phyloP scores from a whole-genome alignment of 2,113 vertebrate genomes.

The Ceratotherium simum region DNA sequence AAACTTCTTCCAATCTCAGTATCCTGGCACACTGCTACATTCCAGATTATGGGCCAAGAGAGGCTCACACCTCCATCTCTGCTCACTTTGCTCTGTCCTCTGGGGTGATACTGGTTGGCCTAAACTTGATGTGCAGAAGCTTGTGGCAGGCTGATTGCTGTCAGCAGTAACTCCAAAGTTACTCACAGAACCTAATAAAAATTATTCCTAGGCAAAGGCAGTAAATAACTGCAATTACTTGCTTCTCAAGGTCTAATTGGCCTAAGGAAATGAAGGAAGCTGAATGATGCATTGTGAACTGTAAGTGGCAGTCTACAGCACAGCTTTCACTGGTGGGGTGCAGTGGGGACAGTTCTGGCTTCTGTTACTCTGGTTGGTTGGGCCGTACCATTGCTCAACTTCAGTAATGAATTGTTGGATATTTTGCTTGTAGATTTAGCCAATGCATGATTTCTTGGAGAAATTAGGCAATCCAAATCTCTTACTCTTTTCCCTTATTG shows the following conservation, averaged over 20 bases:
- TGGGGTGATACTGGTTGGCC: background rate
- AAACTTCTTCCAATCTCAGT: background rate
- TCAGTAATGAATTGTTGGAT: too few relatives aligned
- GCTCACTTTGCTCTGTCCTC: background rate
- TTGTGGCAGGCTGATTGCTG: accelerated
- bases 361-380: background rate
- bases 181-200: background rate
- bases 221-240: background rate
- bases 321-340: background rate
- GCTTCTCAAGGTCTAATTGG: background rate
- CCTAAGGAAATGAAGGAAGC: background rate
- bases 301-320: background rate
- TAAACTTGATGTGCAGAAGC: too few relatives aligned
- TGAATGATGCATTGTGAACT: background rate
- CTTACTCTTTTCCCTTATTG: background rate
- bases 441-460: background rate
- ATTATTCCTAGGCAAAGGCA: background rate
- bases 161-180: background rate
- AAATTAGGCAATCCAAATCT: background rate
- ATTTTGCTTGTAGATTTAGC: background rate
- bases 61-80: background rate
- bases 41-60: too few relatives aligned
- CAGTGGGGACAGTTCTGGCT: background rate
- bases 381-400: background rate
- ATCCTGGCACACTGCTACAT: background rate